These are phyloP conservation scores for Tetranychus urticae DNA, from an alignment of 1,140 invertebrate species.

Conservation along the genomic window DNA sequence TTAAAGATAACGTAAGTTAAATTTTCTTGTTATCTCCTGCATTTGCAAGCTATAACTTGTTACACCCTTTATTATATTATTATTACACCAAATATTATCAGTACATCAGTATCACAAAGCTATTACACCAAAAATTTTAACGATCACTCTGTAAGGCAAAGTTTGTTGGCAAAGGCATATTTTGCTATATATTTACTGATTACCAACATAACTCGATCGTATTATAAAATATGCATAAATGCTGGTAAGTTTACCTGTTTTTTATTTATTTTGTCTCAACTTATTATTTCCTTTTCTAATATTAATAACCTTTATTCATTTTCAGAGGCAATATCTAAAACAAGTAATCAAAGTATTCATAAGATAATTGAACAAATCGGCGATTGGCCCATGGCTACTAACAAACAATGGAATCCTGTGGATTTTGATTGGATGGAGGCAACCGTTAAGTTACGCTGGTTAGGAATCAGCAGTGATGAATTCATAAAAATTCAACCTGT, in stretches of 20 bases:
- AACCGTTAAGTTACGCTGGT: constrained; percentile 46
- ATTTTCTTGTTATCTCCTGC: no score
- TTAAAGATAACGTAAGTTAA: no score
- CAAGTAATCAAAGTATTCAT: background rate
- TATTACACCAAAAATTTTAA: no score
- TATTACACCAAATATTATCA: no score
- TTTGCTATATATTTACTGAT: background rate
- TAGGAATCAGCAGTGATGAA: constrained; percentile 67
- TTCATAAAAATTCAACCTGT: constrained; percentile 73
- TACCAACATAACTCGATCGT: background rate
- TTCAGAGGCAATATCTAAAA: constrained; percentile 1
- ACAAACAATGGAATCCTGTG: constrained; percentile 27
- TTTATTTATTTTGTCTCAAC: background rate
- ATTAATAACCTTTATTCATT: background rate
- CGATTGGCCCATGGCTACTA: constrained; percentile 68
- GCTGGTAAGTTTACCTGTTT: background rate
- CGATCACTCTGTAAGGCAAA: no score
- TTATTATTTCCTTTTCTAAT: no score
- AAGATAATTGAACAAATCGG: constrained; percentile 29
- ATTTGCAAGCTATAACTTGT: no score
- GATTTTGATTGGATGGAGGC: constrained; percentile 52
- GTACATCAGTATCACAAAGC: no score
- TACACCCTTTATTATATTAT: no score
- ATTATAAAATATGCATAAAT: constrained; percentile 2
- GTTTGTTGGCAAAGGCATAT: no score